phyloP scores from a whole-genome alignment of 2,113 vertebrate genomes.

The Sinocyclocheilus anshuiensis region DNA sequence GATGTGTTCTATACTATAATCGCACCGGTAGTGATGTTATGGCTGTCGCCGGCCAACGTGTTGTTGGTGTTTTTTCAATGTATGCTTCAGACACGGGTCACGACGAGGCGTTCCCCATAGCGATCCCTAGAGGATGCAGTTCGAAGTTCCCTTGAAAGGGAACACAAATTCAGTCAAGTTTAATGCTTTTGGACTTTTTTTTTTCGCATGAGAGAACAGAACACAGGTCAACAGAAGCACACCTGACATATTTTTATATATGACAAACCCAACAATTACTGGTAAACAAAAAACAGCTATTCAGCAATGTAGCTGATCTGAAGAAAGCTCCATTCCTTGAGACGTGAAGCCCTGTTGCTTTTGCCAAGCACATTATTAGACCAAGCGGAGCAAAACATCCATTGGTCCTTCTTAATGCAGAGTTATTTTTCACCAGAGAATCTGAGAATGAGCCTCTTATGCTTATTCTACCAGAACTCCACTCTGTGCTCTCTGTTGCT shows the following conservation, averaged over 20 bases:
- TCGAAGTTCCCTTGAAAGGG: no score
- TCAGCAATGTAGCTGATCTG: not conserved
- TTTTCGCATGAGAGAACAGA: not conserved
- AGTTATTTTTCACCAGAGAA: conserved; percentile 46
- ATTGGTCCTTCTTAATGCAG: conserved; percentile 55
- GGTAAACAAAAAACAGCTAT: not conserved
- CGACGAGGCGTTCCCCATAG: no score
- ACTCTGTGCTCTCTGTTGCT: conserved; percentile 49
- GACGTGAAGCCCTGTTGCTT: not conserved
- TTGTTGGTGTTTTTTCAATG: no score
- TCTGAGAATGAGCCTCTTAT: conserved; percentile 42
- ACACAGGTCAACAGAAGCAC: not conserved
- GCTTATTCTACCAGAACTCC: conserved; percentile 59
- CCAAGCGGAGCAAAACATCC: conserved; percentile 50
- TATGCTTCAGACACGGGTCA: no score
- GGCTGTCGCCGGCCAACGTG: no score
- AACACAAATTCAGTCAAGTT: not conserved
- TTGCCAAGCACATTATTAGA: conserved; percentile 34
- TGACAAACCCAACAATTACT: not conserved
- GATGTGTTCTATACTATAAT: no score
- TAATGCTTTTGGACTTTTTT: not conserved
- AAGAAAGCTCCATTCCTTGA: conserved; percentile 1
- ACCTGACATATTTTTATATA: not conserved
- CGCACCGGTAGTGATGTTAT: no score
- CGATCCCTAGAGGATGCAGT: no score